Percentiles rank a stretch among this genome's conserved stretches.
Evolutionary conservation across 1,140 invertebrate genomes (phyloP).

Genomic region (Steinernema khuongi): DNA sequence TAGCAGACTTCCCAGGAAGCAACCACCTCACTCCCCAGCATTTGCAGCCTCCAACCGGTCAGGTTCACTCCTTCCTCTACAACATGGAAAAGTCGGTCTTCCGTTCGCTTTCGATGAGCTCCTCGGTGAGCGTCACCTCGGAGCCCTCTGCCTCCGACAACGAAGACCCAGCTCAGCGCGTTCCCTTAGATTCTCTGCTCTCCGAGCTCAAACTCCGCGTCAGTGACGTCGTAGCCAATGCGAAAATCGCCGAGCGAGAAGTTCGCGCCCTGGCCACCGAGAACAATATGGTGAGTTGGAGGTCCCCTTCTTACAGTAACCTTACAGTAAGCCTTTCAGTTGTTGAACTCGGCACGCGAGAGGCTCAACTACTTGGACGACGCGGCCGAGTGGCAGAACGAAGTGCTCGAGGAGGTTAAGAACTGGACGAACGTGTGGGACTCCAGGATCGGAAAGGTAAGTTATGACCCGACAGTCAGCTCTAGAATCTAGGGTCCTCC

Average conservation of each 20-base stretch:
- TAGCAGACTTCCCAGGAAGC: too few relatives aligned
- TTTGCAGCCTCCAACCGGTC: too few relatives aligned
- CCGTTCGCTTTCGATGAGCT: too few relatives aligned
- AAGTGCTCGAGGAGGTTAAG: background rate
- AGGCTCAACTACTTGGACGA: background rate
- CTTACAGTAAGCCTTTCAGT: background rate
- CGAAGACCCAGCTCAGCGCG: too few relatives aligned
- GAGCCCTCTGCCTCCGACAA: too few relatives aligned
- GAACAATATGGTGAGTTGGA: background rate
- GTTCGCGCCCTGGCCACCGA: background rate
- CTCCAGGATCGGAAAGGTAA: background rate
- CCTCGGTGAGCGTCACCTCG: too few relatives aligned
- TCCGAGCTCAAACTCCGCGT: background rate
- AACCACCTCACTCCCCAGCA: too few relatives aligned
- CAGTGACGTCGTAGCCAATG: background rate
- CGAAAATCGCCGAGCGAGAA: background rate
- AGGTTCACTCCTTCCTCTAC: too few relatives aligned
- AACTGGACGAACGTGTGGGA: background rate
- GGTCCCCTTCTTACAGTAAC: background rate
- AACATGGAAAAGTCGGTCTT: too few relatives aligned
- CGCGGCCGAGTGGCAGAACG: slow-evolving; percentile 10
- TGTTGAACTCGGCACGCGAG: background rate
- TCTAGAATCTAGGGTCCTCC: too few relatives aligned
- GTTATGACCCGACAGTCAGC: background rate
- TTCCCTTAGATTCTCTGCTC: background rate